phyloP scores from a whole-genome alignment of 2,797 vertebrate species.

The Glossophaga mutica region DNA sequence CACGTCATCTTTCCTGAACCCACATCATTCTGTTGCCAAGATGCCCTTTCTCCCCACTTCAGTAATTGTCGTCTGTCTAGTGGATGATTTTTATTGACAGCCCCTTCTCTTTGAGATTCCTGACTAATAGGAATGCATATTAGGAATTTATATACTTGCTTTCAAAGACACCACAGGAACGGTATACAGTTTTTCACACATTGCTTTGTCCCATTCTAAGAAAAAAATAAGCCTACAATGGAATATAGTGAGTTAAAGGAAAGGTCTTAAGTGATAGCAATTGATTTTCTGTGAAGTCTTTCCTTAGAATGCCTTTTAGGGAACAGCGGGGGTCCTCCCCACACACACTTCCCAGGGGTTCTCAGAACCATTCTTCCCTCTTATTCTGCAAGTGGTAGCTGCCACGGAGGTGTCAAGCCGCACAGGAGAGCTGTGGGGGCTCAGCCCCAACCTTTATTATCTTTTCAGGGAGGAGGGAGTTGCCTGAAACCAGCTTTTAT shows the following conservation, averaged over 20 bases:
- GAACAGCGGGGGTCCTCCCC: conserved; percentile 27
- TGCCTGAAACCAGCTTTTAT: not conserved
- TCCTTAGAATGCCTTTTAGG: conserved; percentile 56
- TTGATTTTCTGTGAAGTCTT: conserved; percentile 65
- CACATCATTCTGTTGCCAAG: not conserved
- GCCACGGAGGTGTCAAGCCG: not conserved
- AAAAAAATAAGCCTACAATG: conserved; percentile 21
- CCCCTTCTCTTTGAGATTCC: conserved; percentile 6
- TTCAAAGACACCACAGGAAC: conserved; percentile 54
- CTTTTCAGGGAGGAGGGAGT: not conserved
- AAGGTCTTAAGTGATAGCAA: conserved; percentile 49
- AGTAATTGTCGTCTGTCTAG: not conserved
- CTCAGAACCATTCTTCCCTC: conserved; percentile 47
- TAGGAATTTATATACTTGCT: conserved; percentile 54
- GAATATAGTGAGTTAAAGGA: conserved; percentile 46
- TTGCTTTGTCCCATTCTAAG: conserved; percentile 27
- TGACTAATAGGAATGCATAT: conserved; percentile 25
- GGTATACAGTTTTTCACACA: conserved; percentile 26
- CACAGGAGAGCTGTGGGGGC: not conserved
- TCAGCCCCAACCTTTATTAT: not conserved
- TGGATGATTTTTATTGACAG: conserved; percentile 23
- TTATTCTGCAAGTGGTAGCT: not conserved
- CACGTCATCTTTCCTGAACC: not conserved
- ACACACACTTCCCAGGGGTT: conserved; percentile 16
- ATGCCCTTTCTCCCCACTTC: not conserved